These are phyloP conservation scores for Alectura lathami DNA, from an alignment of 2,113 vertebrate species.

Conservation along the genomic window DNA sequence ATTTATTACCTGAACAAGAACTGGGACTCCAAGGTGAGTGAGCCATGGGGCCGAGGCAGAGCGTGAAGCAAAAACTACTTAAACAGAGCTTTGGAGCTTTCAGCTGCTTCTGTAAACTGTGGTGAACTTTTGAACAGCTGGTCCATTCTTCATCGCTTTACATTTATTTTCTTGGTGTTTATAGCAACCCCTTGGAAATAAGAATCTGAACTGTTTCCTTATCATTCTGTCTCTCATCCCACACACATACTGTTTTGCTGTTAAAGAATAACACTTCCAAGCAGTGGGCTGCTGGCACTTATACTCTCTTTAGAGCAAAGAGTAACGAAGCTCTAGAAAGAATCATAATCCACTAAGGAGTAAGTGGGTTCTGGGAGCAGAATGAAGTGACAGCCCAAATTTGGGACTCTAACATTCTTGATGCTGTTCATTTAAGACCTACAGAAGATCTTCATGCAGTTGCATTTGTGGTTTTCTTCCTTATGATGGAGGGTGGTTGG, in stretches of 20 bases:
- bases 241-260: background rate
- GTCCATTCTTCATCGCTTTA: background rate
- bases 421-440: background rate
- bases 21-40: constrained; percentile 88
- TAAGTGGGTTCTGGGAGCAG: background rate
- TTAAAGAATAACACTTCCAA: background rate
- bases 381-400: background rate
- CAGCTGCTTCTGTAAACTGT: background rate
- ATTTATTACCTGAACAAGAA: constrained; percentile 94
- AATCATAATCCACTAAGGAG: background rate
- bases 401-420: background rate
- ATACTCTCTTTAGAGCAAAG: background rate
- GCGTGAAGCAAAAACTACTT: background rate
- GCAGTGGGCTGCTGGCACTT: background rate
- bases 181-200: background rate
- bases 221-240: background rate
- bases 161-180: background rate
- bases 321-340: background rate
- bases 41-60: background rate
- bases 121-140: background rate
- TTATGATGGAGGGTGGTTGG: background rate
- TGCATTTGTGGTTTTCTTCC: background rate
- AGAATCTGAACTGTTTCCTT: background rate
- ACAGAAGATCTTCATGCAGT: background rate
- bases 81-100: background rate